Base-by-base conservation (phyloP, 2,113 vertebrate species). In the Danionella cerebrum region DNA sequence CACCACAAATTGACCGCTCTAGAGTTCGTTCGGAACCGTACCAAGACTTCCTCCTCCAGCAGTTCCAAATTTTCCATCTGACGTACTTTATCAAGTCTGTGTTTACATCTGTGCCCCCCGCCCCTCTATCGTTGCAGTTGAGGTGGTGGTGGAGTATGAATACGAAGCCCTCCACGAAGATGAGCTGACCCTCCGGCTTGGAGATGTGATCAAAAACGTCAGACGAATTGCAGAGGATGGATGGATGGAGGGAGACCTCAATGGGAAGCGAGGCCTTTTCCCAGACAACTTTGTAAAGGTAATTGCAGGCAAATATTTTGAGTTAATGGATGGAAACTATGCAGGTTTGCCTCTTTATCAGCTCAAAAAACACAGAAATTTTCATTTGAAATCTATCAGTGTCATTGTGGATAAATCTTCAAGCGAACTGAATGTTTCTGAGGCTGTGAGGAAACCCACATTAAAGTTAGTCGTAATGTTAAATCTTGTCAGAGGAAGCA, bases 201-300 rank as follows among this genome's bases (percentile, higher is more conserved):
- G 96, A 10, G 92, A 99, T 65, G 38, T 96, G 78, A 96, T 99
- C 85, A 94, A 78, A 82, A 94, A 96, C 44, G 96, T 95, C 74
- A 88, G 86, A 71, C 90, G 89, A 45, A 85, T 94, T 2, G 91
- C 94, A 67, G 94, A 97, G 76, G 96, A 97, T 52, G 96, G 96
- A 80, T 99, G 96, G 96, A 85, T 98, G 78, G 94, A 97, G 80
- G 96, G 96, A 29, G 94, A 98, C 13, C 82, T 98, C 25, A 90
- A 94, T 14, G 96, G 95, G 54, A 93, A 64, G 64, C 85, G 90
- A 65, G 96, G 96, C 24, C 87, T 98, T 76, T 99, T 99, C 72
- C 96, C 96, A 3, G 96, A 98, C 83, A 99, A 99, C 84, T 99
- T 98, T 82, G 93, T 98, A 22, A 99, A 95, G 92, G 96, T 96